These are phyloP conservation scores for Monochamus alternatus DNA, from an alignment of 2,888 invertebrate genomes.

Conservation along the genomic window DNA sequence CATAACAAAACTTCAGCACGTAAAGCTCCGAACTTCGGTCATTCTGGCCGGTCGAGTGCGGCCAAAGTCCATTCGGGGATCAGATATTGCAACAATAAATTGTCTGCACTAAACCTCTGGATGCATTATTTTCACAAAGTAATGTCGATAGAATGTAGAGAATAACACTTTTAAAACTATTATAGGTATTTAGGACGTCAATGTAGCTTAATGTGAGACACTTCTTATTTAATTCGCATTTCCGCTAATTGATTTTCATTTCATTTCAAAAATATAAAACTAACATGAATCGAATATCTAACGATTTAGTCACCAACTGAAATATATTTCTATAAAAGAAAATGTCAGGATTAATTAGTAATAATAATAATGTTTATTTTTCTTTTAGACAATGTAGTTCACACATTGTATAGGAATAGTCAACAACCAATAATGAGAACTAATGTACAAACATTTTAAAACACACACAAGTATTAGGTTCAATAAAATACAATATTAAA, in stretches of 20 bases:
- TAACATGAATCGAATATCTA: too few relatives aligned
- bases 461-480: too few relatives aligned
- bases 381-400: too few relatives aligned
- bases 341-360: too few relatives aligned
- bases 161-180: slow-evolving; percentile 46
- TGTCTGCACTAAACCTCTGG: slow-evolving; percentile 55
- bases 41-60: slow-evolving; percentile 58
- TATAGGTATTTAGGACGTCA: slow-evolving; percentile 24
- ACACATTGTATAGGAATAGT: too few relatives aligned
- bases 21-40: slow-evolving; percentile 60
- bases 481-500: too few relatives aligned
- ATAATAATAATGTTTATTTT: too few relatives aligned
- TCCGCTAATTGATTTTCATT: neutral
- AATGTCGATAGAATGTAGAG: slow-evolving; percentile 44
- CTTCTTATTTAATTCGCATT: too few relatives aligned
- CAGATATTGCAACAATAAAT: slow-evolving; percentile 60
- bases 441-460: too few relatives aligned
- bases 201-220: slow-evolving; percentile 13
- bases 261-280: neutral
- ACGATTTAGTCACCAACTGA: too few relatives aligned
- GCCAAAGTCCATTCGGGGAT: slow-evolving; percentile 60
- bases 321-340: too few relatives aligned
- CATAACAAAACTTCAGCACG: slow-evolving; percentile 60
- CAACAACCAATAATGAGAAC: too few relatives aligned
- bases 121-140: slow-evolving; percentile 58